A percentile compares a stretch with the other conserved stretches of the same genome.
These are phyloP conservation scores for Vicugna pacos DNA, from an alignment of 2,113 vertebrate species.

Conservation along the genomic window DNA sequence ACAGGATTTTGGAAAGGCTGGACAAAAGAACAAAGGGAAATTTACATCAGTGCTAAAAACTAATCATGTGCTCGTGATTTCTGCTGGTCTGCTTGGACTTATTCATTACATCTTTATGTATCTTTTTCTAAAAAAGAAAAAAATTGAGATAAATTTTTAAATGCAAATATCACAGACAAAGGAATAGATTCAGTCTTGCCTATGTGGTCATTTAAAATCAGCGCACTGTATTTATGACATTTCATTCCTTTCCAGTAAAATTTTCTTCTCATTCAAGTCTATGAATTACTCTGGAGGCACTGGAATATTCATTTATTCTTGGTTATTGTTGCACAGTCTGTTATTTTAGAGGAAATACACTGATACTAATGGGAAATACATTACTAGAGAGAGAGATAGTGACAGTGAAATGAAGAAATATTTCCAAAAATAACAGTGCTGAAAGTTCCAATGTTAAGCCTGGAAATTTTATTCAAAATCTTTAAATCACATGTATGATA, in stretches of 20 bases:
- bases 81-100: not conserved
- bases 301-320: constrained; percentile 44
- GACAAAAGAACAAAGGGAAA: constrained; percentile 63
- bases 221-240: not conserved
- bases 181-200: not conserved
- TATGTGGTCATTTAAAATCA: not conserved
- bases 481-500: not conserved
- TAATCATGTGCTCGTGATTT: constrained; percentile 16
- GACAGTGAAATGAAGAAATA: constrained; percentile 48
- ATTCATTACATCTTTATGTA: constrained; percentile 1
- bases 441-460: not conserved
- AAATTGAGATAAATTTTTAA: constrained; percentile 2
- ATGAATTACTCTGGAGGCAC: constrained; percentile 4
- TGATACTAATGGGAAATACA: not conserved
- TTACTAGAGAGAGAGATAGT: not conserved
- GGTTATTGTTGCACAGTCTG: constrained; percentile 32
- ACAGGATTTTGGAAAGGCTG: constrained; percentile 62
- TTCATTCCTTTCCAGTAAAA: constrained; percentile 27
- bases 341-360: constrained; percentile 35
- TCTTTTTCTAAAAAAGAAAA: constrained; percentile 13
- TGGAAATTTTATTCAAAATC: not conserved
- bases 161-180: constrained; percentile 13
- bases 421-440: not conserved
- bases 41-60: constrained; percentile 34
- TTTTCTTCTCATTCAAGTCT: constrained; percentile 24